Evolutionary conservation across 2,797 vertebrate species (phyloP), one percentile per base, ranked within the genome.

Genomic region (Tokudaia tokunoshimensis): DNA sequence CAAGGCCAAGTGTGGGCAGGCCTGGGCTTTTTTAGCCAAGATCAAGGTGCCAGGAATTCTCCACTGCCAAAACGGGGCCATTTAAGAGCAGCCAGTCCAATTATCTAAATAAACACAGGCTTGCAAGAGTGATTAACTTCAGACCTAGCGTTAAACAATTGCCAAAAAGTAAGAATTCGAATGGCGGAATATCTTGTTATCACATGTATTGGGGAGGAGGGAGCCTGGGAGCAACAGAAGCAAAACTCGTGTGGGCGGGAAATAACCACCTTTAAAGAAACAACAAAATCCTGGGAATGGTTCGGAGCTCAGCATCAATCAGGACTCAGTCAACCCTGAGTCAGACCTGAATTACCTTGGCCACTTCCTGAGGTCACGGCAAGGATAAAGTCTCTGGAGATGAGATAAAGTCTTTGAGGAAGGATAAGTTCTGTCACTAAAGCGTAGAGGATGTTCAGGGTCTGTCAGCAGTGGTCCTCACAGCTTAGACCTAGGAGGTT

Each of bases 141-240:
- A 84, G 97, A 91, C 94, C 92, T 91, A 85, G 96, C 52, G 89
- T 34, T 88, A 94, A 78, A 92, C 94, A 86, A 96, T 41, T 79
- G 93, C 97, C 97, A 90, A 94, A 94, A 98, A 93, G 74, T 96
- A 87, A 94, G 97, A 92, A 88, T 89, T 57, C 37, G 96, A 98
- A 95, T 81, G 79, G 17, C 72, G 50, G 91, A 44, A 41, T 91
- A 57, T 91, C 83, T 19, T 97, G 95, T 93, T 89, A 89, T 97
- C 93, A 87, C 97, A 94, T 79, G 52, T 61, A 52, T 86, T 92
- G 89, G 97, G 95, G 95, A 0, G 61, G 84, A 92, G 70, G 83
- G 86, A 31, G 10, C 52, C 92, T 65, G 89, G 89, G 72, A 59
- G 94, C 85, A 29, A 79, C 76, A 93, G 59, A 52, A 37, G 87